Evolutionary conservation across 2,797 vertebrate genomes (phyloP), one percentile per base, ranked within the genome.

Genomic region (Nasua narica): DNA sequence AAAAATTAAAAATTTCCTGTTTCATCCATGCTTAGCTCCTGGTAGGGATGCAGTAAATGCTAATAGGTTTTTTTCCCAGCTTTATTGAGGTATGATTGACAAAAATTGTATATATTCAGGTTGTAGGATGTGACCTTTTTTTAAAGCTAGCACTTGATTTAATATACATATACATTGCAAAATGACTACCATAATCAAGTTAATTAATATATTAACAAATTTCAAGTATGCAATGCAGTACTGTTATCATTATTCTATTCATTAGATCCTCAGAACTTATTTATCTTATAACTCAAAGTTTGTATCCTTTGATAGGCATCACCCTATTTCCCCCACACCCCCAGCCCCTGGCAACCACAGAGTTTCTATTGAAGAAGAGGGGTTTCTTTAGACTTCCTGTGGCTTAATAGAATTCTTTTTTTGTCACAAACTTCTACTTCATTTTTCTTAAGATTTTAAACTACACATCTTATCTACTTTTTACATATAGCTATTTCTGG

Each of bases 381-480:
- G 1, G 1, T 56, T 9, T 87, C 77, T 83, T n/a, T 21, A 87
- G 2, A 70, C 5, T 93, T 93, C 5, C 29, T 76, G 54, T 37
- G 19, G 14, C 91, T 87, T 81, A 72, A 50, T 46, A 43, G 16
- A 62, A 16, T 62, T 62, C 13, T 25, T 43, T 93, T 67, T 81
- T 65, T 56, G 58, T 87, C 52, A 72, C 6, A 72, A n/a, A 69
- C 7, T 84, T 40, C 50, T 90, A 72, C 14, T 0, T 86, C 50
- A 62, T 72, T 90, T 83, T 79, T 67, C n/a, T 65, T 79, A 67
- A 76, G 5, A 88, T 77, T 76, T 93, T 16, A 93, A 95, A 81
- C 72, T 70, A 85, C 0, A 62, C 81, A 74, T 72, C 13, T 52
- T 69, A 16, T 69, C 13, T 27, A 72, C 56, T 94, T 43, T 72